Evolutionary conservation across 2,113 vertebrate species (phyloP), one percentile per base, ranked within the genome.

Genomic region (Amblyornis subalaris): DNA sequence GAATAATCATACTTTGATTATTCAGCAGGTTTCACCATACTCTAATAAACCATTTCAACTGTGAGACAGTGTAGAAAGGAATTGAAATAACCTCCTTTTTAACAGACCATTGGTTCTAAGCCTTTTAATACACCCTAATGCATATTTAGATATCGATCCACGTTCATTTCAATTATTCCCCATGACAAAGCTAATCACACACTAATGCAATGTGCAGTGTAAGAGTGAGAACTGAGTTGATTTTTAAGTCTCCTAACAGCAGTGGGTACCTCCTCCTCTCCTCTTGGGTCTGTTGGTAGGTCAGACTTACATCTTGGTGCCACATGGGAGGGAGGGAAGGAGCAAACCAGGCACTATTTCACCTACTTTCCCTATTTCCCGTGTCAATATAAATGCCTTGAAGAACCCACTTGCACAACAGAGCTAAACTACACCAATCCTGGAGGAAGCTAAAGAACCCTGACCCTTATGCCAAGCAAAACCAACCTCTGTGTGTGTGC

Each of bases 31-130:
- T 95, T 54, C 80, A 47, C 53, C 58, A 40, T 58, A 51, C 22
- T 35, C 74, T 61, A 66, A 89, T 8, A 42, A 4, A 76, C 20
- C 42, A 73, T 65, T 82, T 73, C 17, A 57, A 51, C 58, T 21
- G 33, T 24, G 54, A 88, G 22, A 47, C 13, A 38, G 65, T 0
- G 3, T 66, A 83, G 7, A 66, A 47, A 91, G 22, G 58, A 85
- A 88, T 15, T 54, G 58, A 82, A 85, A 89, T 91, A 87, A 85
- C 54, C 78, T 91, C 36, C 73, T 89, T 91, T 89, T 85, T 50
- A 92, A 91, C 71, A 95, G 77, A 21, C 45, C 81, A 62, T 29
- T 85, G 87, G 38, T 85, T 83, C 81, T 47, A 62, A 91, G 54
- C 47, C 81, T 76, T 82, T 91, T 79, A 76, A 88, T 69, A 64